Base-by-base conservation (phyloP, 2,113 vertebrate genomes). In the Corythoichthys haematopterus region DNA sequence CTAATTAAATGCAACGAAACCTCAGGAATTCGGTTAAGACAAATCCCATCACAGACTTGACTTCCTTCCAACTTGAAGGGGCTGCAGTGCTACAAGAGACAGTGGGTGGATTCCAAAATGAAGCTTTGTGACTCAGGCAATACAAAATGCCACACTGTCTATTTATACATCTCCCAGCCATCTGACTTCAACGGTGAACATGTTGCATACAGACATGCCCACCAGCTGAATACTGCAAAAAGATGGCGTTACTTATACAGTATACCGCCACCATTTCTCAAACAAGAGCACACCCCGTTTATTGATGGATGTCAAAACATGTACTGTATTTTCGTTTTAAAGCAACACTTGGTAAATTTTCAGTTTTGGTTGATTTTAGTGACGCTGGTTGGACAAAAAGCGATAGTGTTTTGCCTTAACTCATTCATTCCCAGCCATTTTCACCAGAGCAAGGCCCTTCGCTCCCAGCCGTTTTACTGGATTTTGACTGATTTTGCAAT, bases 1-100 rank as follows among this genome's bases (percentile, higher is more conserved):
- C 57, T 71, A 71, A 66, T 77, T 70, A 72, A 65, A 48, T 75
- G 63, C 53, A 75, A 70, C 55, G 47, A 73, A 73, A 66, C 52
- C 67, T 56, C 43, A 53, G 38, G 65, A 71, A 70, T 55, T 71
- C 62, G 72, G 60, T 71, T 68, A 64, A 71, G 72, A 65, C 69
- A 75, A 78, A 76, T 72, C 58, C 65, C 72, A 72, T 72, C 70
- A 70, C 64, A 79, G 77, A 79, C 60, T 79, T 84, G 80, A 83
- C 68, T 85, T 79, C 61, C 52, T 67, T 85, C 84, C 82, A 82
- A 80, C 78, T 81, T 61, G 38, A 81, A 86, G 74, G 74, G 70
- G 71, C 79, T 76, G 69, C 70, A 72, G 71, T 59, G 82, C 70
- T 76, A 77, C 70, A 74, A 84, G 80, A 85, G 78, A 66, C 75